Base-by-base conservation (phyloP, 2,888 invertebrate species). In the Chorisops tibialis region DNA sequence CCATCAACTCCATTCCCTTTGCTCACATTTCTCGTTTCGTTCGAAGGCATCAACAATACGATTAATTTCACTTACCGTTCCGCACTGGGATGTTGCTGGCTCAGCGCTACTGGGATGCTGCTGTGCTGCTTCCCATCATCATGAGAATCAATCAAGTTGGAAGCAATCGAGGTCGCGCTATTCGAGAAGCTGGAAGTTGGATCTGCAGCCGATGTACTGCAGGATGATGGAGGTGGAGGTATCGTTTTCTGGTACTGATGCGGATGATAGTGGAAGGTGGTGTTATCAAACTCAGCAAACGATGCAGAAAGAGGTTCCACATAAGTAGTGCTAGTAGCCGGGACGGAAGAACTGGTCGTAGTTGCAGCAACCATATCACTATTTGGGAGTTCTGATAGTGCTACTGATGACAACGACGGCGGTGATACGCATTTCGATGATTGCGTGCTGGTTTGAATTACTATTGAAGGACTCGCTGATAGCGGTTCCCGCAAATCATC, bases 51-150 rank as follows among this genome's bases (percentile, higher is more conserved):
- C 67, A 67, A 67, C 62, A 65, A 65, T 60, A 49, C 65, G 62
- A 65, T 65, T 65, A 65, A 65, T 65, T 65, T 63, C 56, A 65
- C 65, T 65, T 65, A 65, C 65, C 65, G 63, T 65, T 63, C 65
- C 54, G 62, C 59, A 65, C 60, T 65, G 56, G 63, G 62, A 60
- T 47, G 22, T 4, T 56, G 56, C 18, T 43, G 43, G 30, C 43
- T 56, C 12, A 24, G 39, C 43, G 30, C 38, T 16, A 45, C 45
- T 16, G 56, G 82, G 81, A 72, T 82, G 82, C 72, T 81, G 30
- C n/a, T n/a, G n/a, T n/a, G n/a, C 81, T 81, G 82, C 73, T 82
- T 81, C 68, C 81, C 79, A 78, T 82, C 83, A 73, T 82, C 78
- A 58, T 69, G 74, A 69, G 75, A 74, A 75, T 74, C 74, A 75